A percentile compares a stretch with the other conserved stretches of the same genome.
phyloP scores from a whole-genome alignment of 2,888 invertebrate species.

The Tinea semifulvella region DNA sequence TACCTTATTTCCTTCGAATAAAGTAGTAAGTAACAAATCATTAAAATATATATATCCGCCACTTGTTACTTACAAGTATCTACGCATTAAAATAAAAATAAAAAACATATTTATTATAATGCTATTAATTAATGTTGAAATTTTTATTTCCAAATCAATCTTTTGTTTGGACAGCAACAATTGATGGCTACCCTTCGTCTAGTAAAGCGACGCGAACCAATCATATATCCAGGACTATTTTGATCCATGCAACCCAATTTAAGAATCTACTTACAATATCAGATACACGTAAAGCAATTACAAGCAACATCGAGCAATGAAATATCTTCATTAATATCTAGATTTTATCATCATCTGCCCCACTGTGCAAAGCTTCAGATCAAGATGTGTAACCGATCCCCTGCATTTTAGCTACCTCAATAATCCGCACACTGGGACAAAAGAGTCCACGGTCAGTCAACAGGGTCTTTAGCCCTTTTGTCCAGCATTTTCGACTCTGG shows the following conservation, averaged over 20 bases:
- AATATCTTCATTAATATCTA: slow-evolving; percentile 30
- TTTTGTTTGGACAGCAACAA: too few species aligned
- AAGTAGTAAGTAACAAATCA: too few species aligned
- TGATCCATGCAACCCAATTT: neutral
- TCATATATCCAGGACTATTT: too few species aligned
- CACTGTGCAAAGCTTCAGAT: slow-evolving; percentile 24
- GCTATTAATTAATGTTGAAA: too few species aligned
- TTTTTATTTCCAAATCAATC: too few species aligned
- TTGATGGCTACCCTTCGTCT: too few species aligned
- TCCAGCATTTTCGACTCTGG: slow-evolving; percentile 45
- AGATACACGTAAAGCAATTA: slow-evolving; percentile 29
- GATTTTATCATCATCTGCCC: slow-evolving; percentile 15
- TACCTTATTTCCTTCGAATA: too few species aligned
- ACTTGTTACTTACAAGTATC: too few species aligned
- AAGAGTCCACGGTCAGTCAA: slow-evolving; percentile 49
- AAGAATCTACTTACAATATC: slow-evolving; percentile 2
- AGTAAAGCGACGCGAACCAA: too few species aligned
- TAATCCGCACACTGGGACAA: slow-evolving; percentile 28
- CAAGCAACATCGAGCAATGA: slow-evolving; percentile 33
- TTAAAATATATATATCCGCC: too few species aligned
- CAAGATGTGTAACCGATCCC: slow-evolving; percentile 44
- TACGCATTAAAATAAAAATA: too few species aligned
- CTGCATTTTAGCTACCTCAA: slow-evolving; percentile 9
- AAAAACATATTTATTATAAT: too few species aligned
- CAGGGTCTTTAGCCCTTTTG: slow-evolving; percentile 42